Evolutionary conservation across 2,113 vertebrate species (phyloP), one percentile per base, ranked within the genome.

Genomic region (Gulo gulo): DNA sequence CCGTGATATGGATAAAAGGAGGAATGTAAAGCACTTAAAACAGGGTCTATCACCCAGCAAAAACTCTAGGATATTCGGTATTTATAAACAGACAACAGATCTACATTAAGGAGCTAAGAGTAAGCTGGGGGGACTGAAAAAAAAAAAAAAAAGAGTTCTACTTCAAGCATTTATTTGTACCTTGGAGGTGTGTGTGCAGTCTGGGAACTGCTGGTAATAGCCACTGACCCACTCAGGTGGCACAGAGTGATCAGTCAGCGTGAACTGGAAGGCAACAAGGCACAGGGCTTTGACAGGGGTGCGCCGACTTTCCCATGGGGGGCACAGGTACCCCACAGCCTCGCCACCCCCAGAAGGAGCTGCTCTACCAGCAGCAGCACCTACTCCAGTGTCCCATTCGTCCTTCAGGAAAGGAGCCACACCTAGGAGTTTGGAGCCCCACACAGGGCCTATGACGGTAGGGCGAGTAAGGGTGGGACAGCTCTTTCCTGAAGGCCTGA

Each of bases 81-180:
- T 55, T 63, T 95, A 59, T 45, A 94, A 97, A 82, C 5, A 65
- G 50, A 94, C 55, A 57, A 42, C 26, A 59, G 52, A 47, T 36
- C 52, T 78, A 31, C 42, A 71, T 45, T 61, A 89, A 90, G 21
- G 83, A 81, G 4, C 39, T 83, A 87, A 83, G 76, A 39, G 36
- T 23, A 90, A 67, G 15, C n/a, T 69, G 61, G 39, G 93, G 93
- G 69, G 31, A 88, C 39, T 78, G 36, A 88, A 93, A 88, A 52
- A 36, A 96, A 9, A 61, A 31, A 91, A 91, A 91, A 39, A 36
- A 95, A 7, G 63, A 42, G 4, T 73, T 83, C 47, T 36, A 79
- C 29, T 73, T 95, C 34, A 67, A 88, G 76, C 15, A 80, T 76
- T 82, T 86, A 50, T 83, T 83, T 52, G 55, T 8, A 67, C 23